A percentile compares a stretch with the other conserved stretches of the same genome.
These are phyloP conservation scores for Choloepus hoffmanni DNA, from an alignment of 2,113 vertebrate genomes.

Conservation along the genomic window DNA sequence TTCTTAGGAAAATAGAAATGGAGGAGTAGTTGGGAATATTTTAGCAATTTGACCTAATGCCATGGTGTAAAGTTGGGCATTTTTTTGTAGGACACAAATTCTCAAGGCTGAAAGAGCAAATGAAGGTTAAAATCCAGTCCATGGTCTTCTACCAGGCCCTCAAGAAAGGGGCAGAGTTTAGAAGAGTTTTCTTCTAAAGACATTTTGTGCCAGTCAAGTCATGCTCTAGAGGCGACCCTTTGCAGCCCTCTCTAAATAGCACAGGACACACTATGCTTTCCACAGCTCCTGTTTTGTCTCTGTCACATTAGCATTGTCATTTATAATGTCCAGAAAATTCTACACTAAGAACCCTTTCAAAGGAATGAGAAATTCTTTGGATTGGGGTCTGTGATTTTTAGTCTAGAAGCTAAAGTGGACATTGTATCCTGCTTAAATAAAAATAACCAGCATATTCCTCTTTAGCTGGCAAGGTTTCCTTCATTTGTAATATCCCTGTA, in stretches of 20 bases:
- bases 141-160: fast-evolving
- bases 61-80: background rate
- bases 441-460: background rate
- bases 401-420: background rate
- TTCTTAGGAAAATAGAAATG: background rate
- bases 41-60: background rate
- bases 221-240: background rate
- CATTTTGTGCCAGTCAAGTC: background rate
- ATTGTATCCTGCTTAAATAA: conserved; percentile 11
- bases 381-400: background rate
- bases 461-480: conserved; percentile 28
- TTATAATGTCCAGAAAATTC: background rate
- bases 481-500: conserved; percentile 31
- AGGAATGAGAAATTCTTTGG: background rate
- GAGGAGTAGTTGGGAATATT: background rate
- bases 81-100: background rate
- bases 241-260: background rate
- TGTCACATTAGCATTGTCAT: background rate
- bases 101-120: background rate
- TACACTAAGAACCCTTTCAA: background rate
- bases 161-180: background rate
- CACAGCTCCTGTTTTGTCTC: background rate
- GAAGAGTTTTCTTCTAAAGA: background rate
- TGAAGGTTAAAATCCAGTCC: background rate
- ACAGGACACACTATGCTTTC: background rate